Evolutionary conservation across 2,797 vertebrate species (phyloP), one percentile per base, ranked within the genome.

Genomic region (Odontamblyopus lacepedii): DNA sequence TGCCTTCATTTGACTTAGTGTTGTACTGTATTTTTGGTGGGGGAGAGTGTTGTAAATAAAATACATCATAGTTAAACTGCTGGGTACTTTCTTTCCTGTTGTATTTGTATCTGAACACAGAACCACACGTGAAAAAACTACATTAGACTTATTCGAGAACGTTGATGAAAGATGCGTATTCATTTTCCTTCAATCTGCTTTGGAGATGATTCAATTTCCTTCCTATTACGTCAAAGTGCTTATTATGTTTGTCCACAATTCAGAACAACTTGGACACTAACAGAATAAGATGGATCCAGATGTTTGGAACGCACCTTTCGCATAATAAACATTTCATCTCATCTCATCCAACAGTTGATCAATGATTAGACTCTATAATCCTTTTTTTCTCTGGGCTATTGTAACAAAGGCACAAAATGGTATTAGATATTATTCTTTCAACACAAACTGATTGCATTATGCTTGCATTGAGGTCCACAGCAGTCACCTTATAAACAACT

Each of bases 341-440:
- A 74, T 81, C 74, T 84, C 83, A 86, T 83, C 67, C 83, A 84
- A 64, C 83, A 86, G 81, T 86, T 74, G 77, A 76, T 80, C 79
- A 69, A 86, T 91, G 67, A 3, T 83, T 89, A 89, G 91, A 90
- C 88, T 89, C 86, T 65, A 72, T 89, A 89, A 91, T 93, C 87
- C 85, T 77, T 87, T 23, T 89, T 87, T 85, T 35, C 6, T 79
- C 76, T 68, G 77, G 71, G 77, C 78, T 87, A 85, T 83, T 66
- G 55, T 80, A 81, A 69, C 82, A 83, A 87, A 59, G 70, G 70
- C 79, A 85, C 79, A 85, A 86, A 92, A 91, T 85, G 79, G 78
- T 82, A 91, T 92, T 88, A 87, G 82, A 80, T 89, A 88, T 88
- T 89, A 88, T 84, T 90, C 82, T 81, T 82, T 82, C 80, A 85